Base-by-base conservation (phyloP, 2,797 vertebrate species). In the Acridotheres tristis region DNA sequence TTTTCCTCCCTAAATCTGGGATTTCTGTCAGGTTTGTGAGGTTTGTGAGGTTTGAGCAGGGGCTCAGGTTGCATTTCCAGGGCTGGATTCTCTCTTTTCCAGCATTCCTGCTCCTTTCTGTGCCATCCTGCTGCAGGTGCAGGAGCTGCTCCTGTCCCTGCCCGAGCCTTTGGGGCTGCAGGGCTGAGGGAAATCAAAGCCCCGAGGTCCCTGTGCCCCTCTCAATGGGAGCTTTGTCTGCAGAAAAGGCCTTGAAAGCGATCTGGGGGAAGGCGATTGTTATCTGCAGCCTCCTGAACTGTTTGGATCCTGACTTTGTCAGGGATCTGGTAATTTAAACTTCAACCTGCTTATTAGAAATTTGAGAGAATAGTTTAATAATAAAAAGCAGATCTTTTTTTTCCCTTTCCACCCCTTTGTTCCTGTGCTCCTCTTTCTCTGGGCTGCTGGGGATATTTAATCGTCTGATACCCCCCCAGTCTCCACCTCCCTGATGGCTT, bases 171-270 rank as follows among this genome's bases (percentile, higher is more conserved):
- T 8, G 17, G 92, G 94, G 97, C 96, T 89, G 30, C 50, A 42
- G 88, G 89, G 97, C 97, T 89, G 96, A 89, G 97, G 98, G 98
- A 98, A 98, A 98, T 96, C 97, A 96, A 96, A 98, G 97, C 97
- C 96, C 97, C 57, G 48, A 51, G 71, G 94, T 90, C 68, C 89
- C 96, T 79, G 87, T 89, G 96, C 95, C 96, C 96, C 1, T 66
- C 71, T 98, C 97, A 99, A 98, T 98, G 97, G 97, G 94, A 94
- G 97, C 98, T 98, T 99, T 99, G 98, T 99, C 97, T 97, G 88
- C 94, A 89, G 95, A 98, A 97, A 97, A 97, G 96, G 97, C 96
- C 97, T 98, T 98, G 98, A 99, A 98, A 98, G 96, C 68, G 96
- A 98, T 97, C 98, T 95, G 96, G 97, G 93, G 98, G 94, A 94